phyloP scores from a whole-genome alignment of 2,797 vertebrate species.

The Gila robusta region DNA sequence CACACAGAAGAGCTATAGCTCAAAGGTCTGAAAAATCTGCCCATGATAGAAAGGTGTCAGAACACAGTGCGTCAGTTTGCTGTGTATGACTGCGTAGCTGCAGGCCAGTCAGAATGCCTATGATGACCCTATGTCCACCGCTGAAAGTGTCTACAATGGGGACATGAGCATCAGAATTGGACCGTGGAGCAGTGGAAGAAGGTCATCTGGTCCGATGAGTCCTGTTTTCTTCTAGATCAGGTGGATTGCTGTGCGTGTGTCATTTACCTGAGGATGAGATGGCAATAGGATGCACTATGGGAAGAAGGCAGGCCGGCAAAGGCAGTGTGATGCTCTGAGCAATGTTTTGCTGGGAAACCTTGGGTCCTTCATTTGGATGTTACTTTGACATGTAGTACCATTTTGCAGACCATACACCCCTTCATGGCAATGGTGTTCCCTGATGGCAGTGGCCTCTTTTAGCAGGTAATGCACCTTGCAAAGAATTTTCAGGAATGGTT shows the following conservation, averaged over 20 bases:
- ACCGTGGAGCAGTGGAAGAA: not conserved
- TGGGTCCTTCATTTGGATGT: not conserved
- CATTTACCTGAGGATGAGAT: not conserved
- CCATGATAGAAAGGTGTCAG: too few relatives aligned
- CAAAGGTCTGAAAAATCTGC: too few relatives aligned
- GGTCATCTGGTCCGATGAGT: not conserved
- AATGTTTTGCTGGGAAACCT: too few relatives aligned
- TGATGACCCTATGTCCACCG: too few relatives aligned
- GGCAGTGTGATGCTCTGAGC: not conserved
- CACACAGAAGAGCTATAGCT: too few relatives aligned
- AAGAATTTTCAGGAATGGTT: not conserved
- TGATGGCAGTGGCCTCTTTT: too few relatives aligned
- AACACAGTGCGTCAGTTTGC: not conserved
- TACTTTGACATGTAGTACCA: not conserved
- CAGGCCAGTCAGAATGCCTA: too few relatives aligned
- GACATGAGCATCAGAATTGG: not conserved
- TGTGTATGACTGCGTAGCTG: too few relatives aligned
- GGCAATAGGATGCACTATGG: not conserved
- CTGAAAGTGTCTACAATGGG: not conserved
- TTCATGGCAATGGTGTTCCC: not conserved
- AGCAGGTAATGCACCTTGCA: not conserved
- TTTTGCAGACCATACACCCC: not conserved
- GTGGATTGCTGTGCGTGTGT: not conserved
- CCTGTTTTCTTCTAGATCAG: not conserved
- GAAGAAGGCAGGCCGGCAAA: not conserved